phyloP scores from a whole-genome alignment of 2,888 invertebrate species.

The Bedellia somnulentella region DNA sequence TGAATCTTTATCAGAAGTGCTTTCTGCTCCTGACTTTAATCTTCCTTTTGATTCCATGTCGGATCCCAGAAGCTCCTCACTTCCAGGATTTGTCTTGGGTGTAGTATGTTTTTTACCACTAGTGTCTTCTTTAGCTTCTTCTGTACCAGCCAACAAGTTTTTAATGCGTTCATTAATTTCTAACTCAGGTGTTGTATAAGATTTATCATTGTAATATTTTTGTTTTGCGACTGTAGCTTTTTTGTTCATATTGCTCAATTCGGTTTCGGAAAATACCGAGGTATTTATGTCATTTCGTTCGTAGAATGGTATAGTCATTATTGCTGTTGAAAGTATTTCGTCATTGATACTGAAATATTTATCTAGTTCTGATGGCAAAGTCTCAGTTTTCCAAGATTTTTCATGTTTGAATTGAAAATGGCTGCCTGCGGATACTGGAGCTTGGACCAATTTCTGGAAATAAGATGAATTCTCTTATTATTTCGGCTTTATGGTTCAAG shows the following conservation, averaged over 20 bases:
- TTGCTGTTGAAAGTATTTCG: conserved; percentile 30
- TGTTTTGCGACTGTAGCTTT: conserved; percentile 37
- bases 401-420: conserved; percentile 58
- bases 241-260: conserved; percentile 36
- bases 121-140: conserved; percentile 7
- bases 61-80: no score
- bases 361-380: conserved; percentile 36
- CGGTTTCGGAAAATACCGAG: conserved; percentile 28
- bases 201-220: conserved; percentile 39
- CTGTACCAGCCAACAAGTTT: no score
- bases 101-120: conserved; percentile 5
- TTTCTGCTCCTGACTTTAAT: no score
- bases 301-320: conserved; percentile 42
- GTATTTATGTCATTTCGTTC: conserved; percentile 35
- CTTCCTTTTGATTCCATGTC: no score
- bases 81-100: no score
- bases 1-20: no score
- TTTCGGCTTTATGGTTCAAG: no score
- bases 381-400: conserved; percentile 41
- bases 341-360: conserved; percentile 48
- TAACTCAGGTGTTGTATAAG: conserved; percentile 29
- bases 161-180: no score
- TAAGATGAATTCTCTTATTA: no score
- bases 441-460: conserved; percentile 41
- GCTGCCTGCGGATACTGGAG: conserved; percentile 38